Evolutionary conservation across 2,888 invertebrate species (phyloP), one percentile per base, ranked within the genome.

Genomic region (Rhamnusium bicolor): DNA sequence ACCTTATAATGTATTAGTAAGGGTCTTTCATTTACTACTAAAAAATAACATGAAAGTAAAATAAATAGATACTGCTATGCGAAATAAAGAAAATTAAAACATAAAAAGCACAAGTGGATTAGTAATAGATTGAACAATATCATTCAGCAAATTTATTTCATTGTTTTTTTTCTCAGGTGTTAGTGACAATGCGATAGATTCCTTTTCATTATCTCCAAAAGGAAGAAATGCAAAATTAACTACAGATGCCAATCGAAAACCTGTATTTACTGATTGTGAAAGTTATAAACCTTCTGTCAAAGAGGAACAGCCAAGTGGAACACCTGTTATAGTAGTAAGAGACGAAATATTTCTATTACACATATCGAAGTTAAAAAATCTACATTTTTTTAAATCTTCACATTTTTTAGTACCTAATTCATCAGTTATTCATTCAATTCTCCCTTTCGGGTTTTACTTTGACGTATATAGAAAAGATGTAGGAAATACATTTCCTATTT

Each of bases 221-320:
- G 69, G 73, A 47, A 77, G 72, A 66, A 76, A 61, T 75, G 70
- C 72, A 47, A 77, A 74, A 71, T 49, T 72, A 32, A 75, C 75
- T 3, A 80, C 78, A n/a, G 77, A 79, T 18, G 53, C 71, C 46
- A 81, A 81, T 69, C 71, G 70, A 40, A 97, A 97, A 85, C 98
- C 98, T 1, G 92, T 94, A 74, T 97, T 98, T 88, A 92, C 92
- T 51, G 92, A 95, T 81, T 98, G 98, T 89, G 92, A 92, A 70
- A 91, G 90, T 81, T 98, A 98, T 88, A 93, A 92, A 83, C 96
- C 95, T 0, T 90, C 91, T 27, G 94, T 96, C 19, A 93, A 93
- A 84, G 98, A 97, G 88, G 92, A 94, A 85, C 84, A 86, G 78
- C 90, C 91, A 0, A 89, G 91, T 46, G 94, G 93, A 70, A 94